Evolutionary conservation across 2,113 vertebrate species (phyloP).

Genomic region (Bothrops jararaca): DNA sequence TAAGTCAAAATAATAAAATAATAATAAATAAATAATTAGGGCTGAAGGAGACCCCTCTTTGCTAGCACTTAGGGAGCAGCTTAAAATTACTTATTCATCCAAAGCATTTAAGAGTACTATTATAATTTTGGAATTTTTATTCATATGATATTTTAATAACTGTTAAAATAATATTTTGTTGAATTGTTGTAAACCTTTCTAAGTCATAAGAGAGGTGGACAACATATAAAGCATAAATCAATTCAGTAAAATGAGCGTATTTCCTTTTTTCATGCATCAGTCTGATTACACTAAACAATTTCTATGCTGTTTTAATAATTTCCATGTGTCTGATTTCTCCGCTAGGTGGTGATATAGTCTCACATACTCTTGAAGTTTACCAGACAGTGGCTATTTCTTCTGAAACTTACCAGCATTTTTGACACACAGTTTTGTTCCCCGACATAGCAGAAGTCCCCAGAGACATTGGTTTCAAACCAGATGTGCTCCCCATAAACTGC

Average conservation of each 20-base stretch:
- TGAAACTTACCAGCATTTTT: conserved; percentile 82
- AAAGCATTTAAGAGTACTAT: background rate
- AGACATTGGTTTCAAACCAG: conserved; percentile 93
- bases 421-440: conserved; percentile 92
- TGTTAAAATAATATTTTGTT: background rate
- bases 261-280: background rate
- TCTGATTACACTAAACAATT: background rate
- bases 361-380: background rate
- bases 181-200: background rate
- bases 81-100: background rate
- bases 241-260: background rate
- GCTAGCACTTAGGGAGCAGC: background rate
- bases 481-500: conserved; percentile 91
- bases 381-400: background rate
- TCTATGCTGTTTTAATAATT: background rate
- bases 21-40: no score
- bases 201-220: background rate
- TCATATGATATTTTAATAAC: background rate
- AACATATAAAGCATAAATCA: background rate
- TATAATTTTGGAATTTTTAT: background rate
- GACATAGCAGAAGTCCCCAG: conserved; percentile 93
- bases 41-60: background rate
- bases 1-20: no score
- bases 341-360: conserved; percentile 22
- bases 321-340: rapidly evolving